Conservation (phyloP, 2,888 invertebrate genomes). For the Corbicula japonica region DNA sequence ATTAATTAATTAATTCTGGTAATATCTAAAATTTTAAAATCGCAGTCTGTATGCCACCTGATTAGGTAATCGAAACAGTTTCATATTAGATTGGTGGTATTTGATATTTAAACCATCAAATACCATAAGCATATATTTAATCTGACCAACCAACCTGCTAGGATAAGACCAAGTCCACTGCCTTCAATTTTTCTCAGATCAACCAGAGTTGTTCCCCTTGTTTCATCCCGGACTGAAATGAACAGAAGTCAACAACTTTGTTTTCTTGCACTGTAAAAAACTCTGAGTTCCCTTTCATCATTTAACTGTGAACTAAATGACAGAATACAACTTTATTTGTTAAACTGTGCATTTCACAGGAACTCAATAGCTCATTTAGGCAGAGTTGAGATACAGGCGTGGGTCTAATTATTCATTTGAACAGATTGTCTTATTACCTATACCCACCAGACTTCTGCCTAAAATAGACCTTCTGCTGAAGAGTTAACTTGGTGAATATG, state of each 20-base stretch:
- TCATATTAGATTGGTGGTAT: too few relatives aligned
- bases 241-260: not conserved
- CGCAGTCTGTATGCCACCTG: too few relatives aligned
- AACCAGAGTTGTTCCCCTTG: slow-evolving; percentile 75
- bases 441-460: too few relatives aligned
- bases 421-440: not conserved
- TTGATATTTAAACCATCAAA: too few relatives aligned
- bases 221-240: slow-evolving; percentile 72
- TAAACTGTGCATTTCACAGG: slow-evolving; percentile 4
- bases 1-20: too few relatives aligned
- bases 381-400: not conserved
- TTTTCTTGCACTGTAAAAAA: too few relatives aligned
- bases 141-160: slow-evolving; percentile 75
- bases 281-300: too few relatives aligned
- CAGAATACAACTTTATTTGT: not conserved
- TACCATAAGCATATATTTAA: too few relatives aligned
- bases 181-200: slow-evolving; percentile 82
- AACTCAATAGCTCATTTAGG: not conserved
- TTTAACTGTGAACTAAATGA: not conserved
- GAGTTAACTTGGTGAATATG: too few relatives aligned
- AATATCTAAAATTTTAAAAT: too few relatives aligned
- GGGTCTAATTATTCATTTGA: not conserved
- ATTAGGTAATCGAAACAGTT: too few relatives aligned
- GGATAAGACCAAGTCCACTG: slow-evolving; percentile 81
- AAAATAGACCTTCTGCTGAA: too few relatives aligned